A percentile compares a stretch with the other conserved stretches of the same genome.
phyloP scores from a whole-genome alignment of 2,797 vertebrate genomes.

The Manis crassicaudata region DNA sequence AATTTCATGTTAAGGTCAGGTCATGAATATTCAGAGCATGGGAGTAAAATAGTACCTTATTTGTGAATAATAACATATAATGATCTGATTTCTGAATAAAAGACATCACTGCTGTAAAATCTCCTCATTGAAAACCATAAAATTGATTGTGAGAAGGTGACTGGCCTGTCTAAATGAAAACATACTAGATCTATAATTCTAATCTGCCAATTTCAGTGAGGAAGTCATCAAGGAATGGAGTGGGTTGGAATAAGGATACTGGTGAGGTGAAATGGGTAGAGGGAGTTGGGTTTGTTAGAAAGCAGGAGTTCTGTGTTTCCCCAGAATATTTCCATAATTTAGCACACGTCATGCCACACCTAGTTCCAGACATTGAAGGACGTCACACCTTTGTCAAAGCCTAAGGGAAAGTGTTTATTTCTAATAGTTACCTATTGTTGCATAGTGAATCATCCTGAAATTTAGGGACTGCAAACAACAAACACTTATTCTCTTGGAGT shows the following conservation, averaged over 20 bases:
- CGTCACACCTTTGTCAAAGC: neutral
- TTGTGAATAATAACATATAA: neutral
- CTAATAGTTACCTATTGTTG: neutral
- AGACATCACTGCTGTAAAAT: neutral
- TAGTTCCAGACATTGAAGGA: neutral
- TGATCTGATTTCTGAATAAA: neutral
- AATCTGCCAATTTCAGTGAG: neutral
- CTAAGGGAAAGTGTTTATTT: neutral
- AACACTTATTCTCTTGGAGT: neutral
- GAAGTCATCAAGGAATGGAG: neutral
- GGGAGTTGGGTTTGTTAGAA: neutral
- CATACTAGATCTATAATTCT: neutral
- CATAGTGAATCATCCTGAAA: neutral
- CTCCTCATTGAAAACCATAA: neutral
- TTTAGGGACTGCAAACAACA: neutral
- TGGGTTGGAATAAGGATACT: neutral
- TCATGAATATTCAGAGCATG: neutral
- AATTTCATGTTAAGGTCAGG: neutral
- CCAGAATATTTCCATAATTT: neutral
- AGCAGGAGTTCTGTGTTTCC: neutral
- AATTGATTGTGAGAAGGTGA: neutral
- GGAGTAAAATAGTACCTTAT: neutral
- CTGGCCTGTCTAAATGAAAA: neutral
- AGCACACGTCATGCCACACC: neutral
- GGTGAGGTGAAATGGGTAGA: neutral